Evolutionary conservation across 1,140 invertebrate genomes (phyloP).

Genomic region (Heliconius hewitsoni): DNA sequence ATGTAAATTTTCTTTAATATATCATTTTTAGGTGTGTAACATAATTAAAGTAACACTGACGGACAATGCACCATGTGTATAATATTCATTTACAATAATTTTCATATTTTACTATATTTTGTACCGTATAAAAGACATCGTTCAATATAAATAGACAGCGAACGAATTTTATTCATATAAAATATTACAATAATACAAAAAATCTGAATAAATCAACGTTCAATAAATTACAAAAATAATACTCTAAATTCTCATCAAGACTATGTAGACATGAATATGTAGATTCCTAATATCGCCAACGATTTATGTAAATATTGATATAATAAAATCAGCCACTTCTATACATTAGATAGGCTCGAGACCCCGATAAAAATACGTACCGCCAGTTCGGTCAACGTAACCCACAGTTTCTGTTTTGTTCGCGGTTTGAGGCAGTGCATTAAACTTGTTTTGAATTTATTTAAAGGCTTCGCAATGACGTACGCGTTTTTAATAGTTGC

Average conservation of each 20-base stretch:
- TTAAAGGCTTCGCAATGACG: conserved; percentile 33
- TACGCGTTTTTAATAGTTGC: conserved; percentile 62
- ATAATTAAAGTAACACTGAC: too few species aligned
- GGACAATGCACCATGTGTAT: too few species aligned
- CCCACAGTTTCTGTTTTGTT: conserved; percentile 21
- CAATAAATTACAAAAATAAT: background rate
- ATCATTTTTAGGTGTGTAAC: too few species aligned
- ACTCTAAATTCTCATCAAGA: background rate
- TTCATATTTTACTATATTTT: too few species aligned
- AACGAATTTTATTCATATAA: background rate
- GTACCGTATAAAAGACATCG: too few species aligned
- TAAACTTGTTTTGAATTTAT: conserved; percentile 30
- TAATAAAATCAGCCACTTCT: conserved; percentile 8
- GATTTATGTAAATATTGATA: conserved; percentile 5
- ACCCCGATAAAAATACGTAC: background rate
- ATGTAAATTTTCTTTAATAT: too few species aligned
- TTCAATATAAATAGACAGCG: too few species aligned
- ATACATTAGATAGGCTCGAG: background rate
- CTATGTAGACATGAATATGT: too few species aligned
- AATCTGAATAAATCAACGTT: background rate
- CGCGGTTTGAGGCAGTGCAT: conserved; percentile 24
- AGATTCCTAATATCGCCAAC: background rate
- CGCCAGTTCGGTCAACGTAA: conserved; percentile 24
- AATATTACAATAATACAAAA: background rate
- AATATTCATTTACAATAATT: too few species aligned